Evolutionary conservation across 64 coral and sea anemone species (phyloP), one percentile per base, ranked within the genome.

Genomic region (Montipora foliosa): DNA sequence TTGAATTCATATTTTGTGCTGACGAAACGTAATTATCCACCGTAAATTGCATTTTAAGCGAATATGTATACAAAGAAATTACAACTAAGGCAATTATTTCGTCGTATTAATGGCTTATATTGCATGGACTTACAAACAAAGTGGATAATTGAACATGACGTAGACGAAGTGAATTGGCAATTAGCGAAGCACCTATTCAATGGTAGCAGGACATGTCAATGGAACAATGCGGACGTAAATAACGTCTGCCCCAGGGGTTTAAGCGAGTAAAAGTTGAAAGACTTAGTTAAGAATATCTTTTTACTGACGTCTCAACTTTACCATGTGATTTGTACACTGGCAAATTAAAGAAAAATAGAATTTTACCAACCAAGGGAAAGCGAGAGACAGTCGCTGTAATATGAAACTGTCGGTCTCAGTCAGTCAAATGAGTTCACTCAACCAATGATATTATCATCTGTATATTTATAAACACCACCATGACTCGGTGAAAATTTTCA

Each of bases 41-140:
- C 59, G 93, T 11, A 95, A 95, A 92, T 95, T 95, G 89, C 86
- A 95, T 92, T 95, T 95, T 95, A 95, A 95, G 94, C 91, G 94
- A 95, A 95, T 95, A 95, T 82, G 90, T 92, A 92, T 92, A 95
- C 94, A 95, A 92, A 76, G 82, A 72, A 72, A 71, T 71, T 17
- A 79, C 94, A 95, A 92, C 92, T 95, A 83, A 72, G 73, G 94
- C 70, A 95, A 95, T 95, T 95, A 92, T 95, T 85, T 86, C 70
- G 88, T 71, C 64, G 89, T 81, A 95, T 95, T 95, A 90, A 95
- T 95, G 93, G 80, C 80, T 69, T 85, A 83, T 95, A 95, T 95
- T 95, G 93, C 55, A 95, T 73, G 79, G 93, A 44, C 74, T 46
- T 88, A 66, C 44, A 90, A 77, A 95, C 93, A 95, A 95, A 95